A percentile compares a stretch with the other conserved stretches of the same genome.
Evolutionary conservation across 2,888 invertebrate species (phyloP).

Genomic region (Odontomyia ornata): DNA sequence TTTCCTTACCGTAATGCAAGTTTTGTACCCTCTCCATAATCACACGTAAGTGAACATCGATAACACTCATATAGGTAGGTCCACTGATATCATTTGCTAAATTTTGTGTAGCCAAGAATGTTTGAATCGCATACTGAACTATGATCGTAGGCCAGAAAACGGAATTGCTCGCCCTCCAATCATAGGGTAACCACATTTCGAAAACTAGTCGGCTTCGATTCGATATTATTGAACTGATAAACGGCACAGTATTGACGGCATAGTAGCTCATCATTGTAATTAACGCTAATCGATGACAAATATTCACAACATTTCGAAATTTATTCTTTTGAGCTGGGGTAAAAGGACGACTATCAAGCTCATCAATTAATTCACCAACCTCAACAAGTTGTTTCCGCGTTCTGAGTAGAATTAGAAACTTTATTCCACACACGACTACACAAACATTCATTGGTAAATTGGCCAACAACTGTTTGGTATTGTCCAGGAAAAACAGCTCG

Average conservation of each 20-base stretch:
- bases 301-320: background rate
- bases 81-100: conserved; percentile 1
- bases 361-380: background rate
- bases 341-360: background rate
- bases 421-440: background rate
- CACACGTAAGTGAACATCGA: background rate
- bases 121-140: background rate
- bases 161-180: background rate
- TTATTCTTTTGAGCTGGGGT: background rate
- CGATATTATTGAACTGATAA: background rate
- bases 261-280: background rate
- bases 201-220: background rate
- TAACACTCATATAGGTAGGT: background rate
- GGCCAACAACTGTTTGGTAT: background rate
- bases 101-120: background rate
- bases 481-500: background rate
- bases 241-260: background rate
- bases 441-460: conserved; percentile 1
- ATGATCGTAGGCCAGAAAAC: background rate
- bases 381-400: background rate
- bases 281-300: background rate
- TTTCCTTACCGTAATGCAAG: background rate
- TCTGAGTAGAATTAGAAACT: background rate
- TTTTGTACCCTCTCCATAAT: background rate
- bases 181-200: conserved; percentile 9